Evolutionary conservation across 30 jellyfish, hydroid and myxozoan genomes (phyloP).

Genomic region (Clytia hemisphaerica): DNA sequence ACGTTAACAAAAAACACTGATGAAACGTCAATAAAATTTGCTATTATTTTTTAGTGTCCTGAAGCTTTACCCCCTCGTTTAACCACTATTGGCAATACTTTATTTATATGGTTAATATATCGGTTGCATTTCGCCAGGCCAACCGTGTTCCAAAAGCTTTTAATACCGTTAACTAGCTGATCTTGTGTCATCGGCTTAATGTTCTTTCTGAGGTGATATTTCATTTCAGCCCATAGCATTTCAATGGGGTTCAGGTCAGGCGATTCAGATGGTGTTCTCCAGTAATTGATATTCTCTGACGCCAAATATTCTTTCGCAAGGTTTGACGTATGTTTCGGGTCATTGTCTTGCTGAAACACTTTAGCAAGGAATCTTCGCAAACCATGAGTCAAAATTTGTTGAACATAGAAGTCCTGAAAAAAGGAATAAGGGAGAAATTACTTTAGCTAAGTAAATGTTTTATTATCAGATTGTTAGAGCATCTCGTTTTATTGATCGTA

Average conservation of each 20-base stretch:
- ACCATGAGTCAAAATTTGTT: not conserved
- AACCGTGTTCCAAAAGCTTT: not conserved
- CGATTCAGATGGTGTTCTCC: not conserved
- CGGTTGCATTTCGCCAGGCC: not conserved
- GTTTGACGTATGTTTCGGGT: not conserved
- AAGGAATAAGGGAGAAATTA: not conserved
- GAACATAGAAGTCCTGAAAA: not conserved
- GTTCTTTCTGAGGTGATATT: not conserved
- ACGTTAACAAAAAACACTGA: too few relatives aligned
- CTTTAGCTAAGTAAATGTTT: too few relatives aligned
- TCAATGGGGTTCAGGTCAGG: slow-evolving; percentile 11
- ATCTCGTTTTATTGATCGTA: too few relatives aligned
- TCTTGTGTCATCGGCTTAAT: not conserved
- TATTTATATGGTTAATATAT: not conserved
- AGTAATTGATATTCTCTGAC: not conserved
- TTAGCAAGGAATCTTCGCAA: not conserved
- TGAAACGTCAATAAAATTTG: too few relatives aligned
- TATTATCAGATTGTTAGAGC: too few relatives aligned
- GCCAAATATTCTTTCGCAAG: not conserved
- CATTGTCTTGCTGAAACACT: slow-evolving; percentile 10
- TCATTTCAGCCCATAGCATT: slow-evolving; percentile 1
- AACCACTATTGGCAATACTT: not conserved
- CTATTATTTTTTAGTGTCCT: too few relatives aligned
- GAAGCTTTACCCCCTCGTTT: slow-evolving; percentile 2
- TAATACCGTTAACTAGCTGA: not conserved